A percentile compares a stretch with the other conserved stretches of the same genome.
Conservation (phyloP, 2,888 invertebrate species). For the Cremastinae sp. region DNA sequence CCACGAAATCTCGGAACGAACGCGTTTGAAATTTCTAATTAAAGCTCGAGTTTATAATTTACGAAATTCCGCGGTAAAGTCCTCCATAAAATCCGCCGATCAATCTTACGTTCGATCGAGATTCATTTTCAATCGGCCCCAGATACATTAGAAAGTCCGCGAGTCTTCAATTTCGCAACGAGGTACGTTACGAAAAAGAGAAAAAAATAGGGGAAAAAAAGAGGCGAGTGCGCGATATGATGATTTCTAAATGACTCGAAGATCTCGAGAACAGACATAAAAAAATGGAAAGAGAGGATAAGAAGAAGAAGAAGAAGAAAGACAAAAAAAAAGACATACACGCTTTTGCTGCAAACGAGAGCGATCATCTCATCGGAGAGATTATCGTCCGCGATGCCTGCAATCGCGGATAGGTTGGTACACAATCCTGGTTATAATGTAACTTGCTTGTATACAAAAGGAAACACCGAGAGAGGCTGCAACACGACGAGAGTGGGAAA, state of each 20-base stretch:
- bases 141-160: slow-evolving; percentile 10
- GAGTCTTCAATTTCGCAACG: slow-evolving; percentile 13
- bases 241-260: neutral
- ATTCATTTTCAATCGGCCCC: neutral
- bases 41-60: too few relatives aligned
- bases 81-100: too few relatives aligned
- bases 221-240: neutral
- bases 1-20: neutral
- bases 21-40: neutral
- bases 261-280: neutral
- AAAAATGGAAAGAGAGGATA: neutral
- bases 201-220: neutral
- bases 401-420: slow-evolving; percentile 32
- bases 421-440: slow-evolving; percentile 27
- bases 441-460: slow-evolving; percentile 45
- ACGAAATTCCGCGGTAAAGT: too few relatives aligned
- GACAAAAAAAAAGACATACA: neutral
- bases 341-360: slow-evolving; percentile 29
- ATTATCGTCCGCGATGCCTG: slow-evolving; percentile 41
- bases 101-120: neutral
- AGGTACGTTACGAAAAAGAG: neutral
- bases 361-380: slow-evolving; percentile 38
- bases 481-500: slow-evolving; percentile 41
- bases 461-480: slow-evolving; percentile 42
- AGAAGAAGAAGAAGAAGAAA: too few relatives aligned